These are phyloP conservation scores for Stichopus chloronotus DNA, from an alignment of 35 echinoderm and acorn worm genomes.

Conservation along the genomic window DNA sequence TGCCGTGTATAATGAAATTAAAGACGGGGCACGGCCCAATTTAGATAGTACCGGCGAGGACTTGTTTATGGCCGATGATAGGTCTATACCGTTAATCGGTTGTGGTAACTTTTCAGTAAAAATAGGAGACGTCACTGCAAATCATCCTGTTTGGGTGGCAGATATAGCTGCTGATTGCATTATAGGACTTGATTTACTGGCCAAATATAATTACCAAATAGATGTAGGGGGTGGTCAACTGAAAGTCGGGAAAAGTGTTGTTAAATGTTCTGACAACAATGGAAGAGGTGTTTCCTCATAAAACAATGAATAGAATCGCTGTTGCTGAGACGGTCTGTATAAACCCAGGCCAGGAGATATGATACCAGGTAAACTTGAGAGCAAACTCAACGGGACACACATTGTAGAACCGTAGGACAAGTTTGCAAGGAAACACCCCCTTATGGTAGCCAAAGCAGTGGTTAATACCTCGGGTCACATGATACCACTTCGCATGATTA, in stretches of 20 bases:
- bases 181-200: constrained; percentile 7
- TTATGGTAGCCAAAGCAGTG: constrained; percentile 23
- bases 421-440: neutral
- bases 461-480: neutral
- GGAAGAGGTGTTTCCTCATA: neutral
- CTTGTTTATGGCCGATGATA: constrained; percentile 46
- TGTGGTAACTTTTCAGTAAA: constrained; percentile 27
- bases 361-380: neutral
- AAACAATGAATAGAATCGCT: constrained; percentile 20
- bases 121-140: neutral
- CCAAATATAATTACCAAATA: constrained; percentile 21
- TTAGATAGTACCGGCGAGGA: constrained; percentile 28
- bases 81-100: constrained; percentile 7
- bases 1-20: neutral
- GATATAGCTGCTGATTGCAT: constrained; percentile 16
- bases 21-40: neutral
- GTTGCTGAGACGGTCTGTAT: neutral
- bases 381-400: neutral
- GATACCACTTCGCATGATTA: neutral
- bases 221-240: neutral
- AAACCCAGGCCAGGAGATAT: neutral
- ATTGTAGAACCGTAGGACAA: constrained; percentile 10
- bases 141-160: constrained; percentile 24
- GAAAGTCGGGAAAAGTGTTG: neutral
- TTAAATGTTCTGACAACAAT: neutral